Conservation (phyloP, 2,797 vertebrate species). For the Acrocephalus scirpaceus region DNA sequence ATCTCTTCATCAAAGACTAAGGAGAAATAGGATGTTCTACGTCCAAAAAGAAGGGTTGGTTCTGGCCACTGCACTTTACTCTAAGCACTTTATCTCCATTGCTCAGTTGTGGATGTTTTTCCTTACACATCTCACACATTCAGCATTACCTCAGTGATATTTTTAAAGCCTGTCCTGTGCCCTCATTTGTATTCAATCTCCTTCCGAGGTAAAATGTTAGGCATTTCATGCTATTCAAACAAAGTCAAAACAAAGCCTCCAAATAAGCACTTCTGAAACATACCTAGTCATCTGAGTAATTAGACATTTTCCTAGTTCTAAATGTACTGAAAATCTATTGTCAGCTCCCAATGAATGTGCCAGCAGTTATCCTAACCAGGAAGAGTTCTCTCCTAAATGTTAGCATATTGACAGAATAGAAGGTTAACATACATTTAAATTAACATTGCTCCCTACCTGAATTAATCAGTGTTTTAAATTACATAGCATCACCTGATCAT, state of each 20-base stretch:
- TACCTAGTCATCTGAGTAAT: constrained; percentile 58
- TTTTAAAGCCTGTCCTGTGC: neutral
- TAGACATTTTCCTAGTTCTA: constrained; percentile 24
- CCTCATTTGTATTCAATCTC: constrained; percentile 6
- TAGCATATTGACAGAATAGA: neutral
- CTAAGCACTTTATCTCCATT: neutral
- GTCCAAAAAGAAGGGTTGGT: neutral
- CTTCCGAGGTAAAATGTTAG: neutral
- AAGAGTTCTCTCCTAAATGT: neutral
- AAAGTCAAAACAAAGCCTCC: constrained; percentile 44
- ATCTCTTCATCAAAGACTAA: neutral
- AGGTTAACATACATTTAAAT: neutral
- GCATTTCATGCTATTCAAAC: constrained; percentile 12
- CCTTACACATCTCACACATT: neutral
- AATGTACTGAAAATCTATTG: neutral
- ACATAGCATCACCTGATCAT: neutral
- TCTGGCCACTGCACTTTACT: neutral
- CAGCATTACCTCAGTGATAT: neutral
- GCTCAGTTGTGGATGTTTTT: neutral
- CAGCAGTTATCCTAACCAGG: neutral
- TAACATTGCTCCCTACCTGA: neutral
- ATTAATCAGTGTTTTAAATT: neutral
- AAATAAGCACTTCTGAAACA: neutral
- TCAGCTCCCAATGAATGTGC: neutral
- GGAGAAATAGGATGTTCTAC: neutral